phyloP scores from a whole-genome alignment of 1,140 invertebrate genomes.

The Calosoma granatense region DNA sequence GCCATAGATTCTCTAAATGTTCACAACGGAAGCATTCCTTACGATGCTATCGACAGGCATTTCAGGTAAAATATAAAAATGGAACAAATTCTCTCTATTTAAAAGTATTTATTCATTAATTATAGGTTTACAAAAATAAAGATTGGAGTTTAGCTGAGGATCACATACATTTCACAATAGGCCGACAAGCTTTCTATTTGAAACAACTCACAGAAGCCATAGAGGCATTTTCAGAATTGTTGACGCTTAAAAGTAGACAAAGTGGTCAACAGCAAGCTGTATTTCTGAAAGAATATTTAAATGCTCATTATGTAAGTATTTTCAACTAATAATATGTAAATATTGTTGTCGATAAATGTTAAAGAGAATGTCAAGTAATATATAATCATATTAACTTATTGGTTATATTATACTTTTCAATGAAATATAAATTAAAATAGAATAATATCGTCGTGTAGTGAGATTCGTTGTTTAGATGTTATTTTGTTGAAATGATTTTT shows the following conservation, averaged over 20 bases:
- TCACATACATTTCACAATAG: conserved; percentile 90
- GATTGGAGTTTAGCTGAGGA: conserved; percentile 88
- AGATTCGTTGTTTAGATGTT: no score
- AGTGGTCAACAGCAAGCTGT: conserved; percentile 66
- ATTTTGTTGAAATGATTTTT: no score
- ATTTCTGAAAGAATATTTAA: conserved; percentile 82
- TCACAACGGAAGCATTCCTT: conserved; percentile 84
- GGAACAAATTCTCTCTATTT: neutral
- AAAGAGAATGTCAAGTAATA: no score
- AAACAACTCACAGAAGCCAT: conserved; percentile 65
- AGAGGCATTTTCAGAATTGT: conserved; percentile 65
- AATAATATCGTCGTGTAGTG: no score
- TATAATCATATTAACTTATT: conserved; percentile 13
- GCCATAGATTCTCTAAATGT: conserved; percentile 85
- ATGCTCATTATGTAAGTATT: conserved; percentile 59
- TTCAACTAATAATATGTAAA: conserved; percentile 17
- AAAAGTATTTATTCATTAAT: conserved; percentile 40
- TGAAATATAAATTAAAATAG: no score
- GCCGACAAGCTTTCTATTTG: conserved; percentile 73
- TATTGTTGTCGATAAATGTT: neutral
- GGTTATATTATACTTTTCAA: conserved; percentile 20
- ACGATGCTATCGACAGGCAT: conserved; percentile 83
- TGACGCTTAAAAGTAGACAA: conserved; percentile 66
- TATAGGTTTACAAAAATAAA: conserved; percentile 64
- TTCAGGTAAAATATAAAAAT: conserved; percentile 57